phyloP scores from a whole-genome alignment of 2,888 invertebrate species.

The Eristalinus aeneus region DNA sequence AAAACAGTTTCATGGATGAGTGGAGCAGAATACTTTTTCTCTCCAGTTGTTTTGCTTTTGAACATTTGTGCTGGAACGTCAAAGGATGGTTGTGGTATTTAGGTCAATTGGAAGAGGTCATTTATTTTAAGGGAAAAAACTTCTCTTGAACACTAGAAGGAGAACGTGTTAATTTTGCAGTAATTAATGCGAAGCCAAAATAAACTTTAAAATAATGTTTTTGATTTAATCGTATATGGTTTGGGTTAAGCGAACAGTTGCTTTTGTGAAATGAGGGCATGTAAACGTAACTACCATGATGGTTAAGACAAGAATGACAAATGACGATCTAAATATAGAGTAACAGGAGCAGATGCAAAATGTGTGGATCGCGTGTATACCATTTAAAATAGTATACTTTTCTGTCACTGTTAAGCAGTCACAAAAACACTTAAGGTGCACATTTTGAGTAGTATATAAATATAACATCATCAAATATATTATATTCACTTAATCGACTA shows the following conservation, averaged over 20 bases:
- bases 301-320: too few species aligned
- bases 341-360: neutral
- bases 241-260: neutral
- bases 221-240: neutral
- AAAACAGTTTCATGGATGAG: slow-evolving; percentile 42
- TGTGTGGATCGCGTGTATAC: too few species aligned
- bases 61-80: slow-evolving; percentile 1
- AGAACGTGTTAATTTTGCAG: neutral
- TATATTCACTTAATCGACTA: too few species aligned
- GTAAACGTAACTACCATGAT: neutral
- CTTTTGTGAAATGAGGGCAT: neutral
- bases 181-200: slow-evolving; percentile 34
- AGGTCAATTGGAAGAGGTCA: slow-evolving; percentile 65
- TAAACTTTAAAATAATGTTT: neutral
- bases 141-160: neutral
- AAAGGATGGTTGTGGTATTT: slow-evolving; percentile 46
- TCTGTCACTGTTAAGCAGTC: too few species aligned
- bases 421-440: too few species aligned
- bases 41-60: neutral
- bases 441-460: too few species aligned
- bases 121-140: slow-evolving; percentile 51
- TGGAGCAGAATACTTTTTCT: slow-evolving; percentile 2
- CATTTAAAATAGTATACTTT: too few species aligned
- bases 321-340: neutral
- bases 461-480: too few species aligned